Base-by-base conservation (phyloP, 2,113 vertebrate genomes). In the Myrmecophaga tridactyla region DNA sequence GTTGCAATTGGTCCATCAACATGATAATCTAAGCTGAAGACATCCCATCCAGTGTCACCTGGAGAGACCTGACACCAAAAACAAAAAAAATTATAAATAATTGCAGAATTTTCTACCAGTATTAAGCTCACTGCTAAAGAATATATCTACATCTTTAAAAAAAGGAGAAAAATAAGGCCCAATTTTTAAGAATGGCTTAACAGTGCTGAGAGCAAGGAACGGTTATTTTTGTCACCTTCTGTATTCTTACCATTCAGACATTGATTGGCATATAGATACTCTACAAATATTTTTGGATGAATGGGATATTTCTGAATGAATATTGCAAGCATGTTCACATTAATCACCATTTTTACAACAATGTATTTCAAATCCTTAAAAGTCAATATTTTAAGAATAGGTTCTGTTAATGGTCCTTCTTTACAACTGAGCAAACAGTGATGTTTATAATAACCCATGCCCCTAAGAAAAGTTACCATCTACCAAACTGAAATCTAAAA, bases 1-100 rank as follows among this genome's bases (percentile, higher is more conserved):
- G 99, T 99, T 86, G 99, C 99, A 88, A 99, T 99, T 3, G 99
- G 99, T 56, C 99, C 99, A 18, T 99, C 99, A 0, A 99, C 99
- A 1, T 99, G 99, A 96, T 99, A 99, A 95, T 99, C 99, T 93
- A 99, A 98, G 94, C 99, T 99, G 98, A 99, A 99, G 67, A 99
- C 99, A 75, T 99, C 99, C 99, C 99, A 99, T 29, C 99, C 99
- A 3, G 99, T 99, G 94, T 99, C 99, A 25, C 99, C 99, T 34
- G 99, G 99, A 93, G 99, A 99, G n/a, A 99, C 99, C 99, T 99
- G 76, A 0, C 77, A 75, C 18, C 60, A 92, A 89, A 96, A n/a
- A 56, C 25, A 51, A 27, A 6, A 6, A 27, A 95, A 9, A 31
- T 7, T 20, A 34, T 7, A 53, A n/a, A 18, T 31, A 58, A 51